A percentile compares a stretch with the other conserved stretches of the same genome.
These are phyloP conservation scores for Aldabrachelys gigantea DNA, from an alignment of 2,113 vertebrate genomes.

Conservation along the genomic window DNA sequence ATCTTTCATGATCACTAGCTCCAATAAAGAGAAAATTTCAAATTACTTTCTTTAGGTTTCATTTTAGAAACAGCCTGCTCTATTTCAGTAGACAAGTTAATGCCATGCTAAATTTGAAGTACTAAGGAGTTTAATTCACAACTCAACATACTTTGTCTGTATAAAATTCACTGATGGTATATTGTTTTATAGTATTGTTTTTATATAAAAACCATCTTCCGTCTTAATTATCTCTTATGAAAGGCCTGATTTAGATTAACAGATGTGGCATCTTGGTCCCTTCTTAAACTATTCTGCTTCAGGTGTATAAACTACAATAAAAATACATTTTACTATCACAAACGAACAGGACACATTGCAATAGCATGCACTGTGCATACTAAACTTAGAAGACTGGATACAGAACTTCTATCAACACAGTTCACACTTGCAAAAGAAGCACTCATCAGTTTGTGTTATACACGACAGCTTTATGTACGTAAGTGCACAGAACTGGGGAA, in stretches of 20 bases:
- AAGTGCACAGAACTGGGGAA: not conserved
- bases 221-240: not conserved
- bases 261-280: not conserved
- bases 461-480: rapidly evolving
- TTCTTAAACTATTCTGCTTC: not conserved
- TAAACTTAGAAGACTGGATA: not conserved
- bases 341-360: not conserved
- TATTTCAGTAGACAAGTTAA: slow-evolving; percentile 56
- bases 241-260: not conserved
- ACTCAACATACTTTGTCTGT: slow-evolving; percentile 54
- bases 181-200: slow-evolving; percentile 15
- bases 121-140: slow-evolving; percentile 42
- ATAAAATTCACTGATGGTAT: slow-evolving; percentile 30
- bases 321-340: not conserved
- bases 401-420: not conserved
- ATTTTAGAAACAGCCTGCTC: slow-evolving; percentile 63
- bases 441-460: not conserved
- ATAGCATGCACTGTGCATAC: not conserved
- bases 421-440: not conserved
- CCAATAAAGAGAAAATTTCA: slow-evolving; percentile 59
- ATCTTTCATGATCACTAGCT: slow-evolving; percentile 45
- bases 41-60: slow-evolving; percentile 56
- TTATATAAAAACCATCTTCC: slow-evolving; percentile 30
- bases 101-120: slow-evolving; percentile 47
- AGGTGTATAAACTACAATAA: not conserved